These are phyloP conservation scores for Arctia plantaginis DNA, from an alignment of 2,888 invertebrate species.

Conservation along the genomic window DNA sequence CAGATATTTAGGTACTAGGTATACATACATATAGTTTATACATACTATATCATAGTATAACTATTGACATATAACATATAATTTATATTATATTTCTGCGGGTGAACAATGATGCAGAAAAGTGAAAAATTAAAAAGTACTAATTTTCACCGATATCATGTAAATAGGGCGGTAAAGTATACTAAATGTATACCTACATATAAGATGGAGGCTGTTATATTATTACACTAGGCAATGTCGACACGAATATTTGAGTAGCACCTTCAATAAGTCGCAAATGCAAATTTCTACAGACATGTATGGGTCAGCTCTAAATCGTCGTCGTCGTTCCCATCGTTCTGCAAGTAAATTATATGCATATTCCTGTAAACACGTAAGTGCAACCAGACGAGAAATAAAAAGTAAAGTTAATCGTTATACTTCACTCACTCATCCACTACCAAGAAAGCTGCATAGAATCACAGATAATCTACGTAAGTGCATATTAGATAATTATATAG, in stretches of 20 bases:
- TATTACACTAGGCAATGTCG: not conserved
- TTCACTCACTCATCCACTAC: conserved; percentile 29
- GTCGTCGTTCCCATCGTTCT: not conserved
- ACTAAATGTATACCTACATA: not conserved
- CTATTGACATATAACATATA: too few relatives aligned
- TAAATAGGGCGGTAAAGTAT: not conserved
- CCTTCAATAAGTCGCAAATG: not conserved
- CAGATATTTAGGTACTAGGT: too few relatives aligned
- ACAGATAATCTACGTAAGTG: conserved; percentile 39
- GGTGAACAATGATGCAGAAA: too few relatives aligned
- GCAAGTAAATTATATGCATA: not conserved
- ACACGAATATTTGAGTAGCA: not conserved
- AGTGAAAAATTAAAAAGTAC: too few relatives aligned
- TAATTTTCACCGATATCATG: not conserved
- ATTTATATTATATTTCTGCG: too few relatives aligned
- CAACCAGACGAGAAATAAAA: not conserved
- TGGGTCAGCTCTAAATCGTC: not conserved
- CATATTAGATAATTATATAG: conserved; percentile 55
- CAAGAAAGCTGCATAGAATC: conserved; percentile 52
- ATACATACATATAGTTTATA: too few relatives aligned
- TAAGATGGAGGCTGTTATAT: not conserved
- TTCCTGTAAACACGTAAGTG: not conserved
- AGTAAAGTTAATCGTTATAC: conserved; percentile 2
- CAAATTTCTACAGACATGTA: not conserved
- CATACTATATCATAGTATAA: too few relatives aligned